These are phyloP conservation scores for Metallyticus violacea DNA, from an alignment of 2,888 invertebrate genomes.

Conservation along the genomic window DNA sequence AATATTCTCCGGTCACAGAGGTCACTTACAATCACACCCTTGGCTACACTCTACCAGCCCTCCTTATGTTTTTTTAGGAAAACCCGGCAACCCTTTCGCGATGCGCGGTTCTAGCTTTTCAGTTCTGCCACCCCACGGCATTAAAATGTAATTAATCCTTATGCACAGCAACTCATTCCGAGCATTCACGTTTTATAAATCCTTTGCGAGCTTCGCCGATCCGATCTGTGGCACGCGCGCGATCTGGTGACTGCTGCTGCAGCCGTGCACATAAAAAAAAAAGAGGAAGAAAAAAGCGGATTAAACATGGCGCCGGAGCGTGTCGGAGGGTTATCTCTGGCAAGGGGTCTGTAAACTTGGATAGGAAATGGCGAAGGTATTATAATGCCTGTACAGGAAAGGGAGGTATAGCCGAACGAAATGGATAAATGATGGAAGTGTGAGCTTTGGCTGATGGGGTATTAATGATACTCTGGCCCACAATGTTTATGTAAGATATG, in stretches of 20 bases:
- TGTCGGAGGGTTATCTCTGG: not conserved
- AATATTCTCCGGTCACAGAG: not conserved
- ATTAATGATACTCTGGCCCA: not conserved
- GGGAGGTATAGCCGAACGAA: not conserved
- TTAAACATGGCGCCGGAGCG: constrained; percentile 14
- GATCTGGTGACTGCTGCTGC: not conserved
- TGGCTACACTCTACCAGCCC: not conserved
- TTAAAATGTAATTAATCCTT: constrained; percentile 27
- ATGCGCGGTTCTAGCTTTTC: not conserved
- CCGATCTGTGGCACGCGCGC: not conserved
- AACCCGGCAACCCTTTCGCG: not conserved
- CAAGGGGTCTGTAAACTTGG: not conserved
- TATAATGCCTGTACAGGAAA: not conserved
- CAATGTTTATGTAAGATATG: not conserved
- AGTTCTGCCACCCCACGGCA: constrained; percentile 13
- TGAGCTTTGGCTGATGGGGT: not conserved
- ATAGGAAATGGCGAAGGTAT: not conserved
- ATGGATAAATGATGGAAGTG: constrained; percentile 9
- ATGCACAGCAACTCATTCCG: not conserved
- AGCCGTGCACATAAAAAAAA: not conserved
- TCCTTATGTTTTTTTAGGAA: not conserved
- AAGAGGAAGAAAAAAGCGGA: not conserved
- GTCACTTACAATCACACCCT: constrained; percentile 5
- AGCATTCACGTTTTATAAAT: constrained; percentile 21
- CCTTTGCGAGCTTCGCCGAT: not conserved